Evolutionary conservation across 1,140 invertebrate species (phyloP).

Genomic region (Trypoxylus dichotomus): DNA sequence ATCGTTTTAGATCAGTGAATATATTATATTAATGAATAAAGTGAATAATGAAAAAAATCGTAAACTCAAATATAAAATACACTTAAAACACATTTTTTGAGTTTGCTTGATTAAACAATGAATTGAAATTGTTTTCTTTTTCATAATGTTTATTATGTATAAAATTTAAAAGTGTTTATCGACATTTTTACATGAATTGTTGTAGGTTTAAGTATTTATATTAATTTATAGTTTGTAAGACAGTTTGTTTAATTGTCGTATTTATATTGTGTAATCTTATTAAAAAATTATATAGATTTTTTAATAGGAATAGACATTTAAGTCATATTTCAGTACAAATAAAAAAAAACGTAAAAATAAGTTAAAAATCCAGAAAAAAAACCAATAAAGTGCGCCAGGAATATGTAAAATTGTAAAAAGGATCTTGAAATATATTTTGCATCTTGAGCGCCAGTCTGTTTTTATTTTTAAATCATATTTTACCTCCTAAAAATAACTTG

Average conservation of each 20-base stretch:
- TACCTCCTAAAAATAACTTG: neutral
- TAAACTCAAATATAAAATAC: neutral
- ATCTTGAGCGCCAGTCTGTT: constrained; percentile 28
- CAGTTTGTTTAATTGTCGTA: constrained; percentile 31
- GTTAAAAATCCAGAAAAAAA: constrained; percentile 34
- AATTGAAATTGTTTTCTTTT: constrained; percentile 27
- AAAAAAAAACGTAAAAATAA: constrained; percentile 35
- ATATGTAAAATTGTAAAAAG: constrained; percentile 30
- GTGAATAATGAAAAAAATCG: neutral
- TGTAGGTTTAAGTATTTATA: constrained; percentile 39
- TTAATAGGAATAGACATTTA: constrained; percentile 39
- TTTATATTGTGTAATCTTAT: constrained; percentile 38
- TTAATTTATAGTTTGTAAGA: constrained; percentile 35
- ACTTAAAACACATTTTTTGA: constrained; percentile 9
- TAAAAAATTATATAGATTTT: constrained; percentile 36
- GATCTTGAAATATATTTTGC: constrained; percentile 34
- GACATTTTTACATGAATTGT: constrained; percentile 35
- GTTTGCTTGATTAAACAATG: constrained; percentile 23
- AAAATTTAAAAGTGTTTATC: constrained; percentile 33
- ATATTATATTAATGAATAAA: constrained; percentile 11
- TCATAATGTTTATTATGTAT: constrained; percentile 28
- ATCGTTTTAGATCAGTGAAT: constrained; percentile 31
- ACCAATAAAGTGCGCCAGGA: constrained; percentile 34
- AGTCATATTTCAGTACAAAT: constrained; percentile 38
- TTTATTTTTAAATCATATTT: neutral